Base-by-base conservation (phyloP, 2,113 vertebrate species). In the Myiagra hebetior region DNA sequence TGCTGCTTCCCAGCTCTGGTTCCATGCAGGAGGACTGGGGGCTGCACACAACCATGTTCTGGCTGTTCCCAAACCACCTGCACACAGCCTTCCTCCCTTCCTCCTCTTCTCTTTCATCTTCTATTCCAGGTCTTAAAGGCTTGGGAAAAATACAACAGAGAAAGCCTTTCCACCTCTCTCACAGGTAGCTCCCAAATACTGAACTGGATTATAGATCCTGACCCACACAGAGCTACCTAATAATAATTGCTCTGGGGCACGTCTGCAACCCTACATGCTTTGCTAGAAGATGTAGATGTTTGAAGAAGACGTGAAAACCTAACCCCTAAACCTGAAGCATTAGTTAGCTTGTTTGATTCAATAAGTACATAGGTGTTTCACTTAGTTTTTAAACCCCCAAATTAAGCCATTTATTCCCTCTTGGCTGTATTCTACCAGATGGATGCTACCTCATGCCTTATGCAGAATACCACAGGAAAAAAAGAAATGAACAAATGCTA, bases 401-500 rank as follows among this genome's bases (percentile, higher is more conserved):
- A 46, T 69, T 28, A 67, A 65, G 41, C 24, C 37, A 39, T 16
- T 26, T 63, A 74, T 52, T 55, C 11, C 37, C 44, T 69, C 33
- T 76, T 80, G 23, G 19, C 27, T 77, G 8, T 52, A n/a, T 74
- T 63, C 39, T 44, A 78, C 47, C 56, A 88, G 37, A 64, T 56
- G 39, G 56, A 86, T 74, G 52, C 22, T 64, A 60, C 42, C 28
- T 24, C 28, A 26, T 22, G 37, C 47, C 37, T 77, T 68, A 78
- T 41, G 81, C 60, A 81, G 64, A 91, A 72, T 72, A 65, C 24
- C 63, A 70, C 4, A 85, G 62, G 41, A 95, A 89, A 87, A 92
- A 92, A 64, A 31, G 20, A 77, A 72, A 68, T 5, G 5, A 91
- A 68, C 53, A 89, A 93, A 95, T 31, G 35, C 1, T 76, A n/a